Conservation (phyloP, 1,140 invertebrate species). For the Charaxes varanes region DNA sequence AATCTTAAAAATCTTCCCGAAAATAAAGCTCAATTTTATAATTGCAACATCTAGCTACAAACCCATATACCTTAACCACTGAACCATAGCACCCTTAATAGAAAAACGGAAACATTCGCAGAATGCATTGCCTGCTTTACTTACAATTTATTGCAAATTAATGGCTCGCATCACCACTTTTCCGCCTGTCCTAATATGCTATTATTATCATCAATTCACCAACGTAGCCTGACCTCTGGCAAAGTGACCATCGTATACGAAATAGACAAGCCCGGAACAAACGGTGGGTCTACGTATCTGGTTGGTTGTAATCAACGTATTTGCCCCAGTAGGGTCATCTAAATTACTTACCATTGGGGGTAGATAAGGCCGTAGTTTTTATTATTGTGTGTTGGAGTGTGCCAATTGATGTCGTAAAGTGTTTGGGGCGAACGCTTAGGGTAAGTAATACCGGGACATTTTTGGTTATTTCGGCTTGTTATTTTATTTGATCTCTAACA, state of each 20-base stretch:
- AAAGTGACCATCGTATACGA: too few species aligned
- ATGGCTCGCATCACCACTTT: conserved; percentile 21
- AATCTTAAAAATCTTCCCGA: neutral
- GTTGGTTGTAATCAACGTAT: conserved; percentile 55
- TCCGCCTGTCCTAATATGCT: conserved; percentile 31
- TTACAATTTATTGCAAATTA: conserved; percentile 23
- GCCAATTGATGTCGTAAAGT: conserved; percentile 41
- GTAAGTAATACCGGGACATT: neutral
- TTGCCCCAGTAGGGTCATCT: conserved; percentile 41
- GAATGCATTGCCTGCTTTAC: conserved; percentile 9
- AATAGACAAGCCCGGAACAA: too few species aligned
- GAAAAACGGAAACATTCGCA: neutral
- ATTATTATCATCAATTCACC: conserved; percentile 27
- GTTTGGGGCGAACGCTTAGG: conserved; percentile 1
- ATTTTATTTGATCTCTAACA: neutral
- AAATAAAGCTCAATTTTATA: too few species aligned
- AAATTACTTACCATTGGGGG: conserved; percentile 58
- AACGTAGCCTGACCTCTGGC: conserved; percentile 15
- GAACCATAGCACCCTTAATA: too few species aligned
- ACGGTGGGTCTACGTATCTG: conserved; percentile 31
- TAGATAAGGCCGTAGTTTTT: conserved; percentile 61
- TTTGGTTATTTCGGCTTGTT: too few species aligned
- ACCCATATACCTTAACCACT: too few species aligned
- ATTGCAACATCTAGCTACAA: neutral
- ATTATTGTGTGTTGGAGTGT: conserved; percentile 44